Percentiles rank a stretch among this genome's conserved stretches.
phyloP scores from a whole-genome alignment of 2,113 vertebrate genomes.

The Lagopus leucura region DNA sequence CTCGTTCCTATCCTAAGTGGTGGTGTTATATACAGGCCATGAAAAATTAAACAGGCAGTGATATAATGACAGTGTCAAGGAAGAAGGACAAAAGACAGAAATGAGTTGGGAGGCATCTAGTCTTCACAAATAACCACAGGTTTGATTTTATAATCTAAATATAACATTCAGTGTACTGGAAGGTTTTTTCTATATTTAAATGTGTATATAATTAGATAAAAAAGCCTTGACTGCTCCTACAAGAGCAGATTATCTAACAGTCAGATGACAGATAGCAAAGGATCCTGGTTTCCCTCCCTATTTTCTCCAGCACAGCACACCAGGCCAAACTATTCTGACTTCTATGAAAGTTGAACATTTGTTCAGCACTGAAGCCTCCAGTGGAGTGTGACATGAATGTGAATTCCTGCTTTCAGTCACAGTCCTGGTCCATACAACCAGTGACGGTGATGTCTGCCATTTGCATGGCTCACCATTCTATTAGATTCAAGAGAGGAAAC shows the following conservation, averaged over 20 bases:
- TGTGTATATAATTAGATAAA: background rate
- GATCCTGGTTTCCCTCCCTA: background rate
- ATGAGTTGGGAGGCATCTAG: background rate
- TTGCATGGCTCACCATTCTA: background rate
- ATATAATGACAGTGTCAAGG: background rate
- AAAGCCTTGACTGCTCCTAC: background rate
- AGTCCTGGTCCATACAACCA: rapidly evolving
- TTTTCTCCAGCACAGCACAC: background rate
- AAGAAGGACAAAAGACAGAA: background rate
- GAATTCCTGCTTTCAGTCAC: background rate
- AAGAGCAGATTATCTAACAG: background rate
- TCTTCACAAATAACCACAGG: background rate
- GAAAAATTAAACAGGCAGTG: conserved; percentile 45
- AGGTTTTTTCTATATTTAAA: background rate
- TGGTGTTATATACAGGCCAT: background rate
- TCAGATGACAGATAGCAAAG: background rate
- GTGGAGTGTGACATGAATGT: background rate
- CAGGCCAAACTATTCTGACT: background rate
- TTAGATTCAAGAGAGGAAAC: background rate
- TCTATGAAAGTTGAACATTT: background rate
- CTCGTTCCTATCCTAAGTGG: background rate
- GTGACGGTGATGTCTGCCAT: background rate
- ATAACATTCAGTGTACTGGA: background rate
- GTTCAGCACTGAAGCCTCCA: background rate
- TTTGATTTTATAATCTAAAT: conserved; percentile 20